Base-by-base conservation (phyloP, 2,113 vertebrate species). In the Rhinolophus sinicus region DNA sequence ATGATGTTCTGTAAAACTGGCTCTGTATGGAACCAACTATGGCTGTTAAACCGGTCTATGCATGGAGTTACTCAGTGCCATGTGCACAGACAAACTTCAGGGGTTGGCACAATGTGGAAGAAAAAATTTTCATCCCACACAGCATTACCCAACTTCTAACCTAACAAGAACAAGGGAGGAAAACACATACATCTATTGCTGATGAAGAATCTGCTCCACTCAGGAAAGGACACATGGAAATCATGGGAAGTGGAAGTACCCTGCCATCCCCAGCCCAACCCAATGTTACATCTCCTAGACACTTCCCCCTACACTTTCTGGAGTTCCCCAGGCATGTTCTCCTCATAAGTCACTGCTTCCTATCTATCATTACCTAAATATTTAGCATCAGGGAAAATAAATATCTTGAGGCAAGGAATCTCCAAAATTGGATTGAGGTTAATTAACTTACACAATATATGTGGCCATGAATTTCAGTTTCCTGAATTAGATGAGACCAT, bases 311-410 rank as follows among this genome's bases (percentile, higher is more conserved):
- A 40, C 11, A 64, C 67, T 72, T 73, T 94, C 88, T 96, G 97
- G 96, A 97, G 92, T 97, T 97, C 95, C 97, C 97, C 96, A 87
- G 35, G 38, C 40, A 72, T 50, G n/a, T 35, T 65, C 33, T 82
- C 33, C 13, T 80, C 65, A 28, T 70, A 95, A 95, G 81, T 88
- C 93, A 92, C 52, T 94, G 54, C 52, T 97, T 96, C 96, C 77
- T 91, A 62, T 80, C 52, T 56, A 58, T 73, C 16, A 76, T 70
- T 86, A 87, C 89, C 86, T 87, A 82, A 94, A 56, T 47, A 28
- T 15, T 78, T 94, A 88, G 9, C 56, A 87, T 50, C 72, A 94
- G 40, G 21, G 44, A 80, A 78, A 28, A 78, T 75, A 77, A 52
- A n/a, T 93, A 44, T 64, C 91, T 93, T 67, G 52, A 75, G 77